phyloP scores from a whole-genome alignment of 1,140 invertebrate genomes.

The Trypoxylus dichotomus region DNA sequence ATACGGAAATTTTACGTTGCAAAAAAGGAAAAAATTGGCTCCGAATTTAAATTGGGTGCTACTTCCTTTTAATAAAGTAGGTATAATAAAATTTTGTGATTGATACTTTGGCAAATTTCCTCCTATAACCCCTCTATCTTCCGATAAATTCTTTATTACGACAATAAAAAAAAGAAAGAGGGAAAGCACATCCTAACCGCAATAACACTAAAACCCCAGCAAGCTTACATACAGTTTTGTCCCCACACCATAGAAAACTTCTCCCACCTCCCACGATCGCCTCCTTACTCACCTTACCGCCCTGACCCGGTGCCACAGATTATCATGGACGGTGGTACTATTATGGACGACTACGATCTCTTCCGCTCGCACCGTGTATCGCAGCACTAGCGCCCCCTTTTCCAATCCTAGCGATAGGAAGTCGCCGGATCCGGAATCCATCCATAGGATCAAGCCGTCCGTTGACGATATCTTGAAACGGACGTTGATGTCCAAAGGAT shows the following conservation, averaged over 20 bases:
- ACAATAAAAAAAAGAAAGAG: background rate
- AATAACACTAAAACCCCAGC: background rate
- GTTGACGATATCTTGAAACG: slow-evolving; percentile 66
- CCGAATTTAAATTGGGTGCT: too few relatives aligned
- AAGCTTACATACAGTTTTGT: background rate
- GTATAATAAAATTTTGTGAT: background rate
- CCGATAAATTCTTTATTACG: too few relatives aligned
- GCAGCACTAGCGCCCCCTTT: slow-evolving; percentile 67
- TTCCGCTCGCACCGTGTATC: slow-evolving; percentile 68
- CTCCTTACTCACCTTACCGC: slow-evolving; percentile 73
- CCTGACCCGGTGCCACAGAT: slow-evolving; percentile 87
- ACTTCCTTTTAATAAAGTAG: too few relatives aligned
- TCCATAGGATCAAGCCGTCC: slow-evolving; percentile 88
- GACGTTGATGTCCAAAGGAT: slow-evolving; percentile 81
- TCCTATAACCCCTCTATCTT: too few relatives aligned
- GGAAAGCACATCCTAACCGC: background rate
- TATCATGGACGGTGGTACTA: slow-evolving; percentile 84
- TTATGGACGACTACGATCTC: slow-evolving; percentile 83
- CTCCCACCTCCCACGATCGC: background rate
- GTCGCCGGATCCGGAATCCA: slow-evolving; percentile 70
- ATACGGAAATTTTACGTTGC: too few relatives aligned
- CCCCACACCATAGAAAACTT: background rate
- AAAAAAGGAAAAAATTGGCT: too few relatives aligned
- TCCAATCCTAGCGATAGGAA: slow-evolving; percentile 85
- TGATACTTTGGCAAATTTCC: background rate